Evolutionary conservation across 2,113 vertebrate species (phyloP).

Genomic region (Muntiacus reevesi): DNA sequence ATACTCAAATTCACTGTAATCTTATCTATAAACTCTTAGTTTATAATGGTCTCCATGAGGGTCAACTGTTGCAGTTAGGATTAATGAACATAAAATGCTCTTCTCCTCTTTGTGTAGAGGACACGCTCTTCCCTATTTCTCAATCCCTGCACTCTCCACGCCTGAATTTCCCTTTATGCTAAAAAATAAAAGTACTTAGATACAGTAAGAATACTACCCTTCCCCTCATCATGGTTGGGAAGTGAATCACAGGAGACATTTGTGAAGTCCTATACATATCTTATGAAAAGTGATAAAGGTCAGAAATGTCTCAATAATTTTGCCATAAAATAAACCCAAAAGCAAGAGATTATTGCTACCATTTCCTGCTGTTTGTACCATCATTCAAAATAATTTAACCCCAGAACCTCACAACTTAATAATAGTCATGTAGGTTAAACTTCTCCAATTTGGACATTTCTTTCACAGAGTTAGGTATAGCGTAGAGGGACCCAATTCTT

Average conservation of each 20-base stretch:
- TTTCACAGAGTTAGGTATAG: neutral
- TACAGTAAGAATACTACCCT: neutral
- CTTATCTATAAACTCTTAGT: neutral
- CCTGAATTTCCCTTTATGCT: neutral
- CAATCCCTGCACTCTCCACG: neutral
- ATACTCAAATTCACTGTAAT: neutral
- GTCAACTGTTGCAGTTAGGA: neutral
- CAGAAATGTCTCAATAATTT: neutral
- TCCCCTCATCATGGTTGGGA: neutral
- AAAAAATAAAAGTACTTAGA: neutral
- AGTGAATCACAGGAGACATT: neutral
- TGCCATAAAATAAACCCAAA: constrained; percentile 4
- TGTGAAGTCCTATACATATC: neutral
- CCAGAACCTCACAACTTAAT: neutral
- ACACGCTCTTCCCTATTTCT: neutral
- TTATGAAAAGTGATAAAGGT: constrained; percentile 18
- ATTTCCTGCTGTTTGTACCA: constrained; percentile 16
- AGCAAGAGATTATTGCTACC: neutral
- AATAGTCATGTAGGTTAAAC: neutral
- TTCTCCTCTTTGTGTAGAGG: neutral
- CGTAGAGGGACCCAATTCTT: neutral
- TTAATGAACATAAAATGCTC: neutral
- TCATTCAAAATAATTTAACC: neutral
- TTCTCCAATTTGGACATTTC: neutral
- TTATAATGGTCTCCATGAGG: neutral